These are phyloP conservation scores for Stramonita haemastoma DNA, from an alignment of 2,888 invertebrate species.

Conservation along the genomic window DNA sequence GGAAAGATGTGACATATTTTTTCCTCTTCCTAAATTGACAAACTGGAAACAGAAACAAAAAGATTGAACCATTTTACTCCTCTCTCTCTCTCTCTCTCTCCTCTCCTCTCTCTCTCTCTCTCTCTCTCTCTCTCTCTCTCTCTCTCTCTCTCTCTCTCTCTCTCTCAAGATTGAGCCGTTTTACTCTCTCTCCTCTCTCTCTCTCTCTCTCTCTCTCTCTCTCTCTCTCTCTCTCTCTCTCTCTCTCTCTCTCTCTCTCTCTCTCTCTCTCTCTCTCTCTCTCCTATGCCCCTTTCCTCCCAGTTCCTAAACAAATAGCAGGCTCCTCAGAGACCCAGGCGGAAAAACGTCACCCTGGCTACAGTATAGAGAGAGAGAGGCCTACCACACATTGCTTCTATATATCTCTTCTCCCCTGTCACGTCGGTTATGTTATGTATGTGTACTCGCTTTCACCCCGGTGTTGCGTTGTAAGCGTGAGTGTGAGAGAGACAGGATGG, in stretches of 20 bases:
- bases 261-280: no score
- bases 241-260: no score
- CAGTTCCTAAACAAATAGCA: neutral
- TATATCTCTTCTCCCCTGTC: neutral
- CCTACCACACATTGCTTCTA: neutral
- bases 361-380: no score
- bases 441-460: neutral
- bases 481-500: neutral
- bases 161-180: neutral
- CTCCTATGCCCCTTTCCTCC: no score
- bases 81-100: no score
- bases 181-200: neutral
- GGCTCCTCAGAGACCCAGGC: neutral
- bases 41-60: no score
- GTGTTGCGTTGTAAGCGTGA: neutral
- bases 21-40: no score
- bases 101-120: no score
- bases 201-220: neutral
- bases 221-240: neutral
- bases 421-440: neutral
- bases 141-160: no score
- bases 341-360: neutral
- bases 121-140: no score
- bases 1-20: no score
- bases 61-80: no score